Conservation (phyloP, 2,888 invertebrate genomes). For the Sceliomorpha sp. region DNA sequence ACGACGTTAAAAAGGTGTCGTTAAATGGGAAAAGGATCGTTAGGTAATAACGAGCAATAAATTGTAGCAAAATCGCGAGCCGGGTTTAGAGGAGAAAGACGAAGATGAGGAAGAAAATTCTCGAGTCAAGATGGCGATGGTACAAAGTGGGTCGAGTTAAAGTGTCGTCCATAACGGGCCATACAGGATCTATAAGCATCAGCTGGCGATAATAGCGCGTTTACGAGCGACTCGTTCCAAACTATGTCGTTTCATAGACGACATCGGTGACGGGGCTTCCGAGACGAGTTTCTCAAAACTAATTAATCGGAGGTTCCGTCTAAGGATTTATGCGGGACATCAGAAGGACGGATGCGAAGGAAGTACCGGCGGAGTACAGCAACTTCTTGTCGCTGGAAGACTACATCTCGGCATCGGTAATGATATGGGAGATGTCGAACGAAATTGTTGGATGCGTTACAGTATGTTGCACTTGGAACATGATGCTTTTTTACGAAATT, state of each 20-base stretch:
- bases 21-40: conserved; percentile 54
- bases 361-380: conserved; percentile 15
- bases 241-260: conserved; percentile 42
- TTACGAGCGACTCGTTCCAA: conserved; percentile 54
- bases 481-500: too few relatives aligned
- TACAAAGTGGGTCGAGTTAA: conserved; percentile 58
- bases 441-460: too few relatives aligned
- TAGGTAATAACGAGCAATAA: conserved; percentile 64
- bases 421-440: background rate
- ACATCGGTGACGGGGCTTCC: conserved; percentile 13
- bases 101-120: conserved; percentile 55
- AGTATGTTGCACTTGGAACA: too few relatives aligned
- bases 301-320: conserved; percentile 53
- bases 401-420: background rate
- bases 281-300: conserved; percentile 59
- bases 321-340: conserved; percentile 54
- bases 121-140: conserved; percentile 24
- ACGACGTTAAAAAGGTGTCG: conserved; percentile 43
- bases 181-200: conserved; percentile 66
- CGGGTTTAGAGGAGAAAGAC: too few relatives aligned
- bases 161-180: conserved; percentile 67
- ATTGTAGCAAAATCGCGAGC: conserved; percentile 63
- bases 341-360: too few relatives aligned
- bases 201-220: conserved; percentile 64
- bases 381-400: conserved; percentile 3